phyloP scores from a whole-genome alignment of 2,797 vertebrate species.

The Sebastes dallii region DNA sequence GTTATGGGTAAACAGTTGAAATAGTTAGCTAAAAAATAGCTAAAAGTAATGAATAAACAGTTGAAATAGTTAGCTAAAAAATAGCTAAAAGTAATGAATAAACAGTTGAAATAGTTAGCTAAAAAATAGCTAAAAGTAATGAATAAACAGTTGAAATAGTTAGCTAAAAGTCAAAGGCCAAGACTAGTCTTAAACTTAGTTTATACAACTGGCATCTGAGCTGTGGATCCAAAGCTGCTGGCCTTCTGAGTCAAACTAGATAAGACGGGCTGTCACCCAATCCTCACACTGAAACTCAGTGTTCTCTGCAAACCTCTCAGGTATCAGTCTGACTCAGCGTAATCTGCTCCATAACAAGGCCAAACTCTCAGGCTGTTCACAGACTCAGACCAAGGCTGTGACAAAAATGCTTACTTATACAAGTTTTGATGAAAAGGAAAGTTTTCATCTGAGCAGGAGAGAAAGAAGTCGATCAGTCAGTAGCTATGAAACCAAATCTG shows the following conservation, averaged over 20 bases:
- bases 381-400: not conserved
- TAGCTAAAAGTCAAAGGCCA: too few relatives aligned
- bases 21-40: too few relatives aligned
- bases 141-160: too few relatives aligned
- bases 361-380: constrained; percentile 15
- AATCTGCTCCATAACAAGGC: constrained; percentile 30
- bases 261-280: constrained; percentile 36
- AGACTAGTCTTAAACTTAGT: too few relatives aligned
- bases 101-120: too few relatives aligned
- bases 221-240: constrained; percentile 1
- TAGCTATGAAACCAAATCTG: not conserved
- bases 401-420: not conserved
- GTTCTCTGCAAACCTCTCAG: constrained; percentile 1
- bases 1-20: too few relatives aligned
- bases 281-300: constrained; percentile 30
- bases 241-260: constrained; percentile 13
- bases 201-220: not conserved
- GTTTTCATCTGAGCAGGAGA: not conserved
- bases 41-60: too few relatives aligned
- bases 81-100: too few relatives aligned
- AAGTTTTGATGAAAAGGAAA: not conserved
- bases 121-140: too few relatives aligned
- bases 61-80: too few relatives aligned
- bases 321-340: constrained; percentile 39
- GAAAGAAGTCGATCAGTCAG: not conserved